phyloP scores from a whole-genome alignment of 2,888 invertebrate species.

The Spicauda simplicius region DNA sequence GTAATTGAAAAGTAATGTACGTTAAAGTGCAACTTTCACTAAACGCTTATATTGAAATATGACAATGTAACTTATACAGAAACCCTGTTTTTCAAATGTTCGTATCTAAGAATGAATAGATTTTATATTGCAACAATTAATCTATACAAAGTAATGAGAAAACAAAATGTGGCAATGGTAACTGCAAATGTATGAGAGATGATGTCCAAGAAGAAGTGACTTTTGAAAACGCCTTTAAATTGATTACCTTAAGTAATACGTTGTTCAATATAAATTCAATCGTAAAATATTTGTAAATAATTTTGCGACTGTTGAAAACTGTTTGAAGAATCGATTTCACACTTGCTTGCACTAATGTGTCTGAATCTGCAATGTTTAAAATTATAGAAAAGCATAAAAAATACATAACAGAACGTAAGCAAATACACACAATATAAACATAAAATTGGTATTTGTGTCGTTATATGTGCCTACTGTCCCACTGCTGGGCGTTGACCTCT shows the following conservation, averaged over 20 bases:
- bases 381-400: background rate
- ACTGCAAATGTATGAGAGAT: constrained; percentile 30
- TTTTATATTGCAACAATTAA: constrained; percentile 15
- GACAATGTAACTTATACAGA: constrained; percentile 6
- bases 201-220: constrained; percentile 18
- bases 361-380: background rate
- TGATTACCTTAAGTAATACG: constrained; percentile 21
- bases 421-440: background rate
- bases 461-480: constrained; percentile 24
- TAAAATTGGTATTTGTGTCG: constrained; percentile 21
- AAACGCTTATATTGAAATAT: background rate
- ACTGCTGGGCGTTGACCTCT: constrained; percentile 39
- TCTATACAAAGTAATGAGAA: constrained; percentile 9
- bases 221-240: constrained; percentile 16
- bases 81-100: constrained; percentile 4
- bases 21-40: constrained; percentile 2
- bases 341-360: background rate
- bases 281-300: constrained; percentile 2
- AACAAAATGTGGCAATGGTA: constrained; percentile 6
- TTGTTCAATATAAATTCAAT: constrained; percentile 10
- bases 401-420: background rate
- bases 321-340: constrained; percentile 18
- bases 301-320: background rate
- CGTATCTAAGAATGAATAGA: constrained; percentile 19
- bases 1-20: background rate